Evolutionary conservation across 2,797 vertebrate species (phyloP), one percentile per base, ranked within the genome.

Genomic region (Hozukius guyotensis): DNA sequence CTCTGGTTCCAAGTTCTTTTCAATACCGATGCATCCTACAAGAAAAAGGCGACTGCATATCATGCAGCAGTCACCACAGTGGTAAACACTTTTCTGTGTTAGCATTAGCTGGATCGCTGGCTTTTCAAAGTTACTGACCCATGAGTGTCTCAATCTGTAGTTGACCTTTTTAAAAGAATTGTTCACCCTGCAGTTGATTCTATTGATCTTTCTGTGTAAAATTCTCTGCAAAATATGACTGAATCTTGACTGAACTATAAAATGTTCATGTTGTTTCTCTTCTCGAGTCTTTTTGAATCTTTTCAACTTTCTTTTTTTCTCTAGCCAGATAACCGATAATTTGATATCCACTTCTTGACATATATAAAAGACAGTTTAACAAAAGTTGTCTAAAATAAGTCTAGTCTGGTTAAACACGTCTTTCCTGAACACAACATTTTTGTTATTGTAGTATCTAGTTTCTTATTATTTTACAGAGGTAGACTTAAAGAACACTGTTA

Each of bases 61-160:
- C 14, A 76, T 16, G 27, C 34, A 56, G 49, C 59, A 74, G 22
- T 70, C n/a, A 25, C 11, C 68, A 64, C n/a, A 1, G 10, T 24
- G 20, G 53, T 22, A 67, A 60, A 66, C 20, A 60, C 29, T 8
- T 53, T 62, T 27, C 34, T 42, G 36, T 4, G n/a, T 66, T 12
- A 70, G 31, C 66, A 49, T 72, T 36, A 66, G 27, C 53, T n/a
- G 25, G 16, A 29, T 29, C 32, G 22, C 31, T 60, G 38, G 27
- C 31, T 16, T 74, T 60, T 42, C 16, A 75, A 71, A 75, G 81
- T 75, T n/a, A 59, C 27, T 79, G 31, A 80, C 11, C 18, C n/a
- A 13, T 29, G 13, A 60, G 12, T 36, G 22, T 59, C 27, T 34
- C 38, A 34, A 22, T 31, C 52, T 53, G 52, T 53, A 53, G n/a